Conservation (phyloP, 1,140 invertebrate genomes). For the Lutraria rhynchaena region DNA sequence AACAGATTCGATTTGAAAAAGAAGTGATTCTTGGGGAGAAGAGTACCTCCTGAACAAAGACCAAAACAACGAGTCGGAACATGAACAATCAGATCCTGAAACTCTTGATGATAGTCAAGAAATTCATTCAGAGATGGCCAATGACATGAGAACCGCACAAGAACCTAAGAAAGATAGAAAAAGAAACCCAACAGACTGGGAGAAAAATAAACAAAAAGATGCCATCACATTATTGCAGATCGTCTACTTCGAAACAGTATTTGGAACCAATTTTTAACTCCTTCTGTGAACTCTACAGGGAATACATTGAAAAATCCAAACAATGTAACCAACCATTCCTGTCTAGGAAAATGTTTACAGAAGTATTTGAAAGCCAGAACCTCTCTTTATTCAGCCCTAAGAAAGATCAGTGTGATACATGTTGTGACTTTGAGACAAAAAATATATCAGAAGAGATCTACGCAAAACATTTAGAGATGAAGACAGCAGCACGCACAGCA, state of each 20-base stretch:
- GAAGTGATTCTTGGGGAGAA: no score
- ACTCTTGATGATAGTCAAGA: no score
- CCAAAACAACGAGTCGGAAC: no score
- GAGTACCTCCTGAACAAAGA: no score
- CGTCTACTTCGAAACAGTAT: slow-evolving; percentile 5
- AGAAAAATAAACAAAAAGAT: slow-evolving; percentile 13
- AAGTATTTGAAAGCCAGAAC: slow-evolving; percentile 22
- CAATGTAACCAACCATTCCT: no score
- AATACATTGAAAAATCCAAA: not conserved
- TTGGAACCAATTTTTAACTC: slow-evolving; percentile 23
- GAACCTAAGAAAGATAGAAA: no score
- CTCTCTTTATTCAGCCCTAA: slow-evolving; percentile 19
- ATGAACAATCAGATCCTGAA: no score
- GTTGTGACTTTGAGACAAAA: slow-evolving; percentile 1
- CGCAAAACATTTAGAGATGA: slow-evolving; percentile 10
- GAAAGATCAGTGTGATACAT: slow-evolving; percentile 40
- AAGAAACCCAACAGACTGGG: not conserved
- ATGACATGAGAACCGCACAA: no score
- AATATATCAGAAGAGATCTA: slow-evolving; percentile 9
- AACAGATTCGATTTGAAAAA: no score
- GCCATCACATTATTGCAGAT: not conserved
- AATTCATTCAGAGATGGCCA: no score
- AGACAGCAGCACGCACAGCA: not conserved
- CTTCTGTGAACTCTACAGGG: not conserved
- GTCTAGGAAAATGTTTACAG: not conserved